Evolutionary conservation across 2,888 invertebrate species (phyloP), one percentile per base, ranked within the genome.

Genomic region (Macaria liturata): DNA sequence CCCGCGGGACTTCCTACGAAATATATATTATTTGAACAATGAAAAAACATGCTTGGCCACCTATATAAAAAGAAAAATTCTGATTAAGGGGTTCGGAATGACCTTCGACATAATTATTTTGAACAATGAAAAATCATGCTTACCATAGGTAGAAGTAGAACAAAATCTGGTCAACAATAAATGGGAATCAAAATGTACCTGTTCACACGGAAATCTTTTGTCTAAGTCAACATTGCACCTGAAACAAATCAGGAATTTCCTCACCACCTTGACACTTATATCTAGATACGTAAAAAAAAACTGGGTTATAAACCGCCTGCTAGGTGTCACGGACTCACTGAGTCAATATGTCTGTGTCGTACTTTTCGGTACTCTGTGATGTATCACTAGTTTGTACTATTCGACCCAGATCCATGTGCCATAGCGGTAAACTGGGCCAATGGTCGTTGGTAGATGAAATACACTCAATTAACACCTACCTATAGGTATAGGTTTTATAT

Each of bases 361-460:
- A 53, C 47, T 51, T 40, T 54, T 57, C 43, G 46, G 52, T 49
- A 46, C 47, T 51, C 37, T 9, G 3, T 32, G 37, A 50, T 37
- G 31, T 42, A 42, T 42, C n/a, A 42, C 42, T 20, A 20, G 20
- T 20, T 2, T 20, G 20, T 20, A 20, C 42, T 42, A 42, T 42
- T 42, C n/a, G 65, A 64, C 67, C 67, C 57, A 67, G 57, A 59
- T 57, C 30, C 34, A 31, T 52, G 7, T 39, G 48, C 63, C 66
- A 63, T 67, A 67, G 65, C 65, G 61, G 69, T 69, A 63, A 65
- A 59, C 56, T 66, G 59, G 65, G 64, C 53, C 65, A 60, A 42
- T 57, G 60, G n/a, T 20, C 20, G 20, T 20, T 46, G 46, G 60
- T 46, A 40, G 49, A 46, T 43, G 9, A 9, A 42, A n/a, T 42